These are phyloP conservation scores for Tetragonisca angustula DNA, from an alignment of 2,888 invertebrate genomes.

Conservation along the genomic window DNA sequence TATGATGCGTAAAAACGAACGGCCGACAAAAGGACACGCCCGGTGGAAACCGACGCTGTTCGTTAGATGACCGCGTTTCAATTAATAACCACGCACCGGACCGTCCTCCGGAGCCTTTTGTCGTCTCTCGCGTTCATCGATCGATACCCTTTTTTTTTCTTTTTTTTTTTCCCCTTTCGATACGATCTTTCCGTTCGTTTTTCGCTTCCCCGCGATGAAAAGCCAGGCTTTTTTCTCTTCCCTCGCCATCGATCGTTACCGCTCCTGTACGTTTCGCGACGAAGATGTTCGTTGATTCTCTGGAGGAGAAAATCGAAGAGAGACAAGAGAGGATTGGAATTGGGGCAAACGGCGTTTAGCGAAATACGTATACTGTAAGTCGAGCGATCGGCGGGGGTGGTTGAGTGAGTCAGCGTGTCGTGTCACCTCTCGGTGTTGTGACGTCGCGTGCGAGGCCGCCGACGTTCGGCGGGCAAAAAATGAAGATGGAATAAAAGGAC, in stretches of 20 bases:
- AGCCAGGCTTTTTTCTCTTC: not conserved
- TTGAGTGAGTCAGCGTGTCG: conserved; percentile 28
- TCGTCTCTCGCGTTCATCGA: not conserved
- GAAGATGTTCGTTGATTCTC: rapidly evolving
- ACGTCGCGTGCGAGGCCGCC: conserved; percentile 8
- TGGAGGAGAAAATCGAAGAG: too few relatives aligned
- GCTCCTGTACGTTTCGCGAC: too few relatives aligned
- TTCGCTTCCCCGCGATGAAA: not conserved
- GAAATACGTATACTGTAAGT: not conserved
- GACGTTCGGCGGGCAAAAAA: conserved; percentile 27
- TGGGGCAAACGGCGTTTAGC: conserved; percentile 10
- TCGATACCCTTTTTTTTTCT: not conserved
- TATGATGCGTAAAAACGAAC: conserved; percentile 32
- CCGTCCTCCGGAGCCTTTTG: not conserved
- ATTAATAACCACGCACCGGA: conserved; percentile 12
- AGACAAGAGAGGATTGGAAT: too few relatives aligned
- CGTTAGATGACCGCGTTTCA: conserved; percentile 26
- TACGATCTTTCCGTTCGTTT: not conserved
- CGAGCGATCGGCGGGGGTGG: conserved; percentile 9
- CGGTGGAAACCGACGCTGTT: conserved; percentile 12
- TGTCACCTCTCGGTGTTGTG: conserved; percentile 5
- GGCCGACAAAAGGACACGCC: conserved; percentile 15
- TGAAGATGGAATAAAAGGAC: conserved; percentile 22
- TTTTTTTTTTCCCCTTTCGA: not conserved
- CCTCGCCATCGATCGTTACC: too few relatives aligned